Percentiles rank a stretch among this genome's conserved stretches.
phyloP scores from a whole-genome alignment of 2,113 vertebrate genomes.

The Chlamydotis undulata region DNA sequence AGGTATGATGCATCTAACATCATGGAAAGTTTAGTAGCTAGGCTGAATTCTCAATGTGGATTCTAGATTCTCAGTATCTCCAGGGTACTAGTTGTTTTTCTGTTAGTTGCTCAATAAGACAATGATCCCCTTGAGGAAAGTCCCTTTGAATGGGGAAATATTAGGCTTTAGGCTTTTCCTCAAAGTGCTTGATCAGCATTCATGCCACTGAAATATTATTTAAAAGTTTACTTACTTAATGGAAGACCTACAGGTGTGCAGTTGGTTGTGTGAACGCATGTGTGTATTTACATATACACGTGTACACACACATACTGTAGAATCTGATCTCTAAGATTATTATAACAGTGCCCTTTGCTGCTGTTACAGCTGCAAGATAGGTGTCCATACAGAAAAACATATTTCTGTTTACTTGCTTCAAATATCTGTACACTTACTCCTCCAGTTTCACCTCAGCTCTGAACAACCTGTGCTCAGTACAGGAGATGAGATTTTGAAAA shows the following conservation, averaged over 20 bases:
- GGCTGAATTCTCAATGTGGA: neutral
- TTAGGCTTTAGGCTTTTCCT: neutral
- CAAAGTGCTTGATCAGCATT: neutral
- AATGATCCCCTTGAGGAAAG: neutral
- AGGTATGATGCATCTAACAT: neutral
- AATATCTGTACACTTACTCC: neutral
- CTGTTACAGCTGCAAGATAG: neutral
- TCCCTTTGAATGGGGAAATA: neutral
- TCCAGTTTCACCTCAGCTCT: neutral
- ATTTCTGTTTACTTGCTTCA: neutral
- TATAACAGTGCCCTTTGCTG: neutral
- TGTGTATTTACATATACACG: neutral
- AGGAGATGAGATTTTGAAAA: neutral
- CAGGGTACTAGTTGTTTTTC: slow-evolving; percentile 33
- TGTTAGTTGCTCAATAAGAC: neutral
- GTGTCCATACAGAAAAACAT: neutral
- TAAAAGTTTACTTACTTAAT: neutral
- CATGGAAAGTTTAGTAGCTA: neutral
- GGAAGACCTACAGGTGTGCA: neutral
- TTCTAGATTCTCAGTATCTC: neutral
- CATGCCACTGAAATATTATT: neutral
- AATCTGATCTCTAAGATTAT: neutral
- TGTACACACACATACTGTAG: neutral
- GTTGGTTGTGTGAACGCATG: no score
- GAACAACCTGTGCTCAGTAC: neutral